Evolutionary conservation across 1,140 invertebrate species (phyloP), one percentile per base, ranked within the genome.

Genomic region (Proctacanthus coquilletti): DNA sequence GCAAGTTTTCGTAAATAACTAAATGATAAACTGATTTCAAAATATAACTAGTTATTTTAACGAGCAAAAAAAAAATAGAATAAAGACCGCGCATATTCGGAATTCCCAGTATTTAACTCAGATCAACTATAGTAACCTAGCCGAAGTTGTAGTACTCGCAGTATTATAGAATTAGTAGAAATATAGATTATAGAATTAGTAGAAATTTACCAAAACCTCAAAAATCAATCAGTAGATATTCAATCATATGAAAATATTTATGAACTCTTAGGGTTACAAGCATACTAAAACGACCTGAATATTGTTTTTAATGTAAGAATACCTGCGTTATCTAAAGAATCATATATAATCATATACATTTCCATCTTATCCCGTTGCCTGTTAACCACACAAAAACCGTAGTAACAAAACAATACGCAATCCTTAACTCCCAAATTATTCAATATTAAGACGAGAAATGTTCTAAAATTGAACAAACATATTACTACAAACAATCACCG

Each of bases 271-370:
- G 27, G 27, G 11, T 29, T 29, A 29, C 27, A 29, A 29, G 27
- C 27, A 29, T 29, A 29, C 15, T 29, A 29, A 11, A 29, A 29
- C 15, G 27, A 14, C 27, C 15, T 14, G n/a, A 29, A 29, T 13
- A 29, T 29, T 29, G 15, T 29, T 13, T 29, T 29, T 29, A 29
- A 29, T 29, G 27, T 29, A 29, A 3, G 27, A 29, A 29, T 29
- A 13, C 27, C 27, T 13, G 15, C n/a, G n/a, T 29, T 29, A 14
- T 29, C 27, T 29, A 29, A 29, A 13, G 27, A 29, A 29, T 13
- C 3, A 29, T 29, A 29, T 29, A 13, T 29, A 13, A 13, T 29
- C n/a, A n/a, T n/a, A n/a, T n/a, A n/a, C n/a, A n/a, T 29, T 29
- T 13, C 15, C 27, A 29, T 29, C 11, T 29, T 13, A 14, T 29